Percentiles rank a stretch among this genome's conserved stretches.
Evolutionary conservation across 2,113 vertebrate species (phyloP).

Genomic region (Corynorhinus townsendii): DNA sequence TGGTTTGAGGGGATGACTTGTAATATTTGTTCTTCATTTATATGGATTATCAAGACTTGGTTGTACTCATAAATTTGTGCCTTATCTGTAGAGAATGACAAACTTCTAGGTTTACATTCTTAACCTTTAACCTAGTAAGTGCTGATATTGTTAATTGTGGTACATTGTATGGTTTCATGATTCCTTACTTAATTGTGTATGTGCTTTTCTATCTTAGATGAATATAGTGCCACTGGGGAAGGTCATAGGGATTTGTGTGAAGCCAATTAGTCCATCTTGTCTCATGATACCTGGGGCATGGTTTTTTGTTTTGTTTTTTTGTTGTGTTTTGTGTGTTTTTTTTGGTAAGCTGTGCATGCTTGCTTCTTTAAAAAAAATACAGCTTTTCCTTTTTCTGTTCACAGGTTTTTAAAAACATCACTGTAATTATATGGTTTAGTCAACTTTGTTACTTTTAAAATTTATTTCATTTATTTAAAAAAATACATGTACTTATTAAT

Average conservation of each 20-base stretch:
- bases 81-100: conserved; percentile 17
- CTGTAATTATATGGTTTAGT: neutral
- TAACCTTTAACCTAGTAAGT: neutral
- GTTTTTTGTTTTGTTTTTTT: neutral
- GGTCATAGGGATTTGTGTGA: neutral
- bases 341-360: neutral
- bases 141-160: conserved; percentile 10
- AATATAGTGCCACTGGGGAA: neutral
- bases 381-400: neutral
- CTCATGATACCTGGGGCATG: neutral
- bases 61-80: conserved; percentile 2
- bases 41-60: neutral
- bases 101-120: neutral
- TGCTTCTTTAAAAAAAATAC: neutral
- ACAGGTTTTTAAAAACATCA: neutral
- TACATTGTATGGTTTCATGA: conserved; percentile 1
- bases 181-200: neutral
- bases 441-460: neutral
- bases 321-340: neutral
- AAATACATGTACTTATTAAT: neutral
- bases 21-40: conserved; percentile 25
- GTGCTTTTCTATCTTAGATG: conserved; percentile 11
- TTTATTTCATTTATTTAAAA: neutral
- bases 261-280: neutral
- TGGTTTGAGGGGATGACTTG: neutral